These are phyloP conservation scores for Drosophila asahinai DNA, from an alignment of 1,140 invertebrate species.

Conservation along the genomic window DNA sequence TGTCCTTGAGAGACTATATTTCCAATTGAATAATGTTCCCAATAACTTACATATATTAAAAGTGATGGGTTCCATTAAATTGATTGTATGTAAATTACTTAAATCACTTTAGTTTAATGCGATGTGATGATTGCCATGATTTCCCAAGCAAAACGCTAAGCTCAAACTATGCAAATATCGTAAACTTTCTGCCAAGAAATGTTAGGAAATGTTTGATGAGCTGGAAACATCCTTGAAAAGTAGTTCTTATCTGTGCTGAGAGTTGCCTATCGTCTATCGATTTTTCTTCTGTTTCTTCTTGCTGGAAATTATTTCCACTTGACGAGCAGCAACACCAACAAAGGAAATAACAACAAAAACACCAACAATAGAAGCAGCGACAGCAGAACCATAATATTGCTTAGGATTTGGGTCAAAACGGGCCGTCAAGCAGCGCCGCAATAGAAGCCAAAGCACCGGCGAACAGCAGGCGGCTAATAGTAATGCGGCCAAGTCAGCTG, in stretches of 20 bases:
- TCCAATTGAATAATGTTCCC: too few species aligned
- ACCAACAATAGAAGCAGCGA: not conserved
- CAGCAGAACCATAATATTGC: conserved; percentile 51
- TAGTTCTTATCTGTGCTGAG: conserved; percentile 38
- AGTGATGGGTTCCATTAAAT: too few species aligned
- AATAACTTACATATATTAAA: too few species aligned
- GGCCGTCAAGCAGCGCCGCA: conserved; percentile 29
- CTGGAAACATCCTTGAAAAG: conserved; percentile 49
- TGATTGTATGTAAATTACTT: not conserved
- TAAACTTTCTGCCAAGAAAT: conserved; percentile 29
- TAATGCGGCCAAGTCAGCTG: conserved; percentile 30
- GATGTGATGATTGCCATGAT: not conserved
- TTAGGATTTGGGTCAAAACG: conserved; percentile 47
- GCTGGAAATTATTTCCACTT: conserved; percentile 53
- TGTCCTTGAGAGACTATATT: too few species aligned
- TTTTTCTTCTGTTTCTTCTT: conserved; percentile 27
- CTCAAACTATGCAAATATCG: conserved; percentile 14
- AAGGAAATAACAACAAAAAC: conserved; percentile 5
- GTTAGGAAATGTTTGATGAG: conserved; percentile 40
- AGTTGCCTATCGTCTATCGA: conserved; percentile 43
- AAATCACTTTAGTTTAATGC: not conserved
- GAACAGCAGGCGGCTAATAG: conserved; percentile 30
- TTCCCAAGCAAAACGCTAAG: conserved; percentile 4
- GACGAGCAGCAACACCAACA: conserved; percentile 34
- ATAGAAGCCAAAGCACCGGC: conserved; percentile 28